These are phyloP conservation scores for Liodrosophila aerea DNA, from an alignment of 2,888 invertebrate species.

Conservation along the genomic window DNA sequence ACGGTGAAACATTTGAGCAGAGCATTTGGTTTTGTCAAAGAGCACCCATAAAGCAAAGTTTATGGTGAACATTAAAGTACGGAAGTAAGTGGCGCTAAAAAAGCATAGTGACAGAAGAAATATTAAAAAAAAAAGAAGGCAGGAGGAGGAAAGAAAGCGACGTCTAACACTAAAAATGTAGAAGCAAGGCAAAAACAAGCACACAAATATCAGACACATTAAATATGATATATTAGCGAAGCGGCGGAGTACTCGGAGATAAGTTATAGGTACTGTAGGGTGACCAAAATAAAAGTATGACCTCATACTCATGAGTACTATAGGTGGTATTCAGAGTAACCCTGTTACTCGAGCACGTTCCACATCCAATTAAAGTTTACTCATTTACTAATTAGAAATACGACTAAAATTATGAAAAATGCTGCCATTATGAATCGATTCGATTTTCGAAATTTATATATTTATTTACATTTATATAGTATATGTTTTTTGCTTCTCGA, in stretches of 20 bases:
- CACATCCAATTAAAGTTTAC: constrained; percentile 17
- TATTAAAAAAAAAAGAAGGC: constrained; percentile 1
- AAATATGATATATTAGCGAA: constrained; percentile 70
- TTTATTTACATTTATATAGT: no score
- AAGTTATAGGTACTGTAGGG: constrained; percentile 50
- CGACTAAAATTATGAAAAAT: no score
- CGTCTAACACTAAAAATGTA: neutral
- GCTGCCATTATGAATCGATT: no score
- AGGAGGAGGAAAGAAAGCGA: constrained; percentile 3
- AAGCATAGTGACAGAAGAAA: constrained; percentile 11
- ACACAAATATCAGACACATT: constrained; percentile 69
- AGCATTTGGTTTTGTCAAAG: constrained; percentile 47
- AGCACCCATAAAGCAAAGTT: constrained; percentile 63
- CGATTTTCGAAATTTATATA: no score
- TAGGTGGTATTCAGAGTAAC: no score
- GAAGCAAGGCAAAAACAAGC: constrained; percentile 43
- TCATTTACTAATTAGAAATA: constrained; percentile 24
- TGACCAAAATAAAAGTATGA: constrained; percentile 28
- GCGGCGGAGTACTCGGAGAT: constrained; percentile 62
- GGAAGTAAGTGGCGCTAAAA: constrained; percentile 67
- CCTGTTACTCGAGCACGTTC: neutral
- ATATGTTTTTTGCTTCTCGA: no score
- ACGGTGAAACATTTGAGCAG: constrained; percentile 14
- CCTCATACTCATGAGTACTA: neutral
- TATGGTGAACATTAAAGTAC: constrained; percentile 72